Percentiles rank a stretch among this genome's conserved stretches.
These are phyloP conservation scores for Melikaiella ostensackeni DNA, from an alignment of 2,888 invertebrate species.

Conservation along the genomic window DNA sequence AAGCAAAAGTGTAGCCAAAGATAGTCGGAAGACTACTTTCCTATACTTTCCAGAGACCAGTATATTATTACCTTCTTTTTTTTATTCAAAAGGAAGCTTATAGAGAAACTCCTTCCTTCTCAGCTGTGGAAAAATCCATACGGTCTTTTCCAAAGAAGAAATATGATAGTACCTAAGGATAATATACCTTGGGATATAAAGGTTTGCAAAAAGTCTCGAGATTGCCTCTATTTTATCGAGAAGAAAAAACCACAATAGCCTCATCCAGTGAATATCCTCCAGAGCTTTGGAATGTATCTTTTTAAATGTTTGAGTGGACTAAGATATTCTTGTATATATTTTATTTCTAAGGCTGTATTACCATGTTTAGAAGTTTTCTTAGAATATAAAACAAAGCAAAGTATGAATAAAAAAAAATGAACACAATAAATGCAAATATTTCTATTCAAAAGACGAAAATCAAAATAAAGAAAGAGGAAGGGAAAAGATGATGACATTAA, in stretches of 20 bases:
- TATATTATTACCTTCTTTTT: constrained; percentile 9
- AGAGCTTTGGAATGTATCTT: constrained; percentile 21
- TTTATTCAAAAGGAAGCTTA: constrained; percentile 17
- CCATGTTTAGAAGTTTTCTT: no score
- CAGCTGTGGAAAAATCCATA: constrained; percentile 3
- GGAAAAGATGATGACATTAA: no score
- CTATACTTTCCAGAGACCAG: neutral
- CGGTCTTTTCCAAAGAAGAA: constrained; percentile 30
- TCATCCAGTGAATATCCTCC: constrained; percentile 11
- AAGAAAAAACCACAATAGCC: constrained; percentile 23
- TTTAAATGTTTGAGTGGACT: neutral
- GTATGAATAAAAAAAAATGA: no score
- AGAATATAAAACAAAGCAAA: no score
- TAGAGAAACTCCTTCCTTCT: neutral
- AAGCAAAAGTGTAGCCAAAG: constrained; percentile 3
- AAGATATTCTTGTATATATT: neutral
- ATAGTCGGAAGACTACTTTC: neutral
- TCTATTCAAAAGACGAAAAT: no score
- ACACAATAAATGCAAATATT: no score
- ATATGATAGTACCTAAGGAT: constrained; percentile 36
- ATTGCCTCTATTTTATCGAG: constrained; percentile 32
- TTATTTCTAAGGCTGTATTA: neutral
- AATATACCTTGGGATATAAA: constrained; percentile 29
- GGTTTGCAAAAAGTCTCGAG: constrained; percentile 24
- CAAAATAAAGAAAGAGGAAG: no score